A percentile compares a stretch with the other conserved stretches of the same genome.
These are phyloP conservation scores for Orchestes rusci DNA, from an alignment of 2,888 invertebrate species.

Conservation along the genomic window DNA sequence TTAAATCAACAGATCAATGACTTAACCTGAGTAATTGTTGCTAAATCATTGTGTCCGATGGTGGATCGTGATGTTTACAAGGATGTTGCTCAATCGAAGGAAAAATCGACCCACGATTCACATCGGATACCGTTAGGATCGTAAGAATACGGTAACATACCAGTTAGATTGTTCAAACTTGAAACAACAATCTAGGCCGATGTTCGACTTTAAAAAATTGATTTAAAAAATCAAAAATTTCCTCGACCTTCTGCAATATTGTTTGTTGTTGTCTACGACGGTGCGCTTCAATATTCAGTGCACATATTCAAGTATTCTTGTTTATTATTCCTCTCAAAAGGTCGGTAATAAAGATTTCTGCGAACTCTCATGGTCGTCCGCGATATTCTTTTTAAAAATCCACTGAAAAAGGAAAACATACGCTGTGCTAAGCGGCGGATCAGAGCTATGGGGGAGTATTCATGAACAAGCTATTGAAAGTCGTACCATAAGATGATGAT, in stretches of 20 bases:
- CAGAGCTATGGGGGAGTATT: no score
- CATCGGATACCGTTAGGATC: conserved; percentile 17
- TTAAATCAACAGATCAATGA: conserved; percentile 21
- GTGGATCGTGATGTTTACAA: conserved; percentile 23
- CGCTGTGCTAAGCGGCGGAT: no score
- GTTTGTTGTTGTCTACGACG: no score
- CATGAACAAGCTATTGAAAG: no score
- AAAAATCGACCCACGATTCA: conserved; percentile 20
- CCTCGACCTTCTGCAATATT: no score
- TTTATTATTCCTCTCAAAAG: conserved; percentile 20
- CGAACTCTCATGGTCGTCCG: conserved; percentile 18
- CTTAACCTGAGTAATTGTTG: conserved; percentile 22
- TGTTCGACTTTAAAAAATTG: no score
- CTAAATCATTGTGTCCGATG: conserved; percentile 21
- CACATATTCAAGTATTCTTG: conserved; percentile 10
- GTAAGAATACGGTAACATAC: no score
- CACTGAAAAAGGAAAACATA: conserved; percentile 15
- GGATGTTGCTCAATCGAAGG: conserved; percentile 20
- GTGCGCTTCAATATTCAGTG: no score
- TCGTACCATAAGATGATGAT: no score
- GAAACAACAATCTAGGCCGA: no score
- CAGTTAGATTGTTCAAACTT: no score
- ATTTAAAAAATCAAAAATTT: no score
- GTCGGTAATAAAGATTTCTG: conserved; percentile 22
- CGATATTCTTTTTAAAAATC: conserved; percentile 15